phyloP scores from a whole-genome alignment of 2,113 vertebrate genomes.

The Chrysochloris asiatica region DNA sequence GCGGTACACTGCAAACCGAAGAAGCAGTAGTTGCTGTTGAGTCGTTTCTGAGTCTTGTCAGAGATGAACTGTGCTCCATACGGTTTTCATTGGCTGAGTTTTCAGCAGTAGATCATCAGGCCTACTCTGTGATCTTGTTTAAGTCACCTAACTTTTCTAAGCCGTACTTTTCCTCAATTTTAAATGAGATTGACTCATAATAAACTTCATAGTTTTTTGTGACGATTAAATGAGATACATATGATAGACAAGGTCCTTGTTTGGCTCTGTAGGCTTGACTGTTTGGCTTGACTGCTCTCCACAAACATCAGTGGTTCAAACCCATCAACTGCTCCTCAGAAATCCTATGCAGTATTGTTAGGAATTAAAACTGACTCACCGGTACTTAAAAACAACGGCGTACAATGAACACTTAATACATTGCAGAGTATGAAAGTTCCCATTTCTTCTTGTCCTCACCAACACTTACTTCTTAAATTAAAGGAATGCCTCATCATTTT shows the following conservation, averaged over 20 bases:
- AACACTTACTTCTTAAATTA: background rate
- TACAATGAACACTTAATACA: too few relatives aligned
- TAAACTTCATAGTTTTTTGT: background rate
- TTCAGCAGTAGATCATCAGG: background rate
- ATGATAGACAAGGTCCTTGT: background rate
- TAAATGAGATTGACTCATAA: background rate
- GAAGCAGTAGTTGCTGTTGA: background rate
- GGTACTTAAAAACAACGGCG: too few relatives aligned
- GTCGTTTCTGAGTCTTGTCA: background rate
- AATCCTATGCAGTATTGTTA: too few relatives aligned
- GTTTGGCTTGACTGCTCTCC: too few relatives aligned
- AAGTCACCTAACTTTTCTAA: background rate
- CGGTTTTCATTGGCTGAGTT: background rate
- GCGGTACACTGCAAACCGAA: background rate
- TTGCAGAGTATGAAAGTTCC: too few relatives aligned
- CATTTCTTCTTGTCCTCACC: too few relatives aligned
- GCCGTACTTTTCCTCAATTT: background rate
- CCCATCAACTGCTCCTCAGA: too few relatives aligned
- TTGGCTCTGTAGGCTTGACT: too few relatives aligned
- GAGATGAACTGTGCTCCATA: background rate
- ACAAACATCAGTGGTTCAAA: too few relatives aligned
- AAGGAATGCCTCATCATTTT: background rate
- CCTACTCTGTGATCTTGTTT: background rate
- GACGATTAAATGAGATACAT: background rate
- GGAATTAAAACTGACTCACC: too few relatives aligned